Evolutionary conservation across 1,140 invertebrate genomes (phyloP), one percentile per base, ranked within the genome.

Genomic region (Drosophila suzukii): DNA sequence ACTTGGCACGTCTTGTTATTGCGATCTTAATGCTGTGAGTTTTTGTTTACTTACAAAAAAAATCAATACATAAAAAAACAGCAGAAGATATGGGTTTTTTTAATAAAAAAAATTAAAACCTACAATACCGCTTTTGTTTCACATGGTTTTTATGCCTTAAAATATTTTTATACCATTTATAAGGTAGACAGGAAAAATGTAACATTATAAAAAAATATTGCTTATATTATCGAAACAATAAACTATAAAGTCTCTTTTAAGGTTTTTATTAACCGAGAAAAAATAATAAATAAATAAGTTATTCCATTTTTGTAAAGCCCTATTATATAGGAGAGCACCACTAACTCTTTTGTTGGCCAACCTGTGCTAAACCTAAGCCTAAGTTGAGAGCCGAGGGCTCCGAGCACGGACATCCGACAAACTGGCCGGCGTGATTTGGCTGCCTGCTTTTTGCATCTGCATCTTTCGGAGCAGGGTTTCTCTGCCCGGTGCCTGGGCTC

Each of bases 331-430:
- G 7, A 4, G 2, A 13, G 41, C 13, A 43, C 5, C 41, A 27
- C 44, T 47, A 15, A 15, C 13, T 27, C n/a, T 27, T 58, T 24
- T 30, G 51, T 71, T 65, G 50, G 36, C 41, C 71, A 72, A 74
- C 43, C 57, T 74, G 57, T 20, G 27, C 17, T 17, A 32, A 50
- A 10, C 30, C 11, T 11, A 4, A 11, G 17, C 5, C 43, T 47
- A 17, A 59, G 17, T 30, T 24, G n/a, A 32, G n/a, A 17, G 32
- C 46, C 32, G 3, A 43, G 13, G 3, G 11, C 20, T 34, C 44
- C 17, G 43, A 34, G 47, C 50, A 59, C 39, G 58, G 58, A 74
- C 58, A 74, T 75, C 70, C 70, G 57, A 68, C 65, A 41, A 43
- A 66, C 55, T 66, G 62, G 44, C 36, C 46, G 39, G n/a, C 55